Percentiles rank a stretch among this genome's conserved stretches.
These are phyloP conservation scores for Didymodactylos carnosus DNA, from an alignment of 2,888 invertebrate genomes.

Conservation along the genomic window DNA sequence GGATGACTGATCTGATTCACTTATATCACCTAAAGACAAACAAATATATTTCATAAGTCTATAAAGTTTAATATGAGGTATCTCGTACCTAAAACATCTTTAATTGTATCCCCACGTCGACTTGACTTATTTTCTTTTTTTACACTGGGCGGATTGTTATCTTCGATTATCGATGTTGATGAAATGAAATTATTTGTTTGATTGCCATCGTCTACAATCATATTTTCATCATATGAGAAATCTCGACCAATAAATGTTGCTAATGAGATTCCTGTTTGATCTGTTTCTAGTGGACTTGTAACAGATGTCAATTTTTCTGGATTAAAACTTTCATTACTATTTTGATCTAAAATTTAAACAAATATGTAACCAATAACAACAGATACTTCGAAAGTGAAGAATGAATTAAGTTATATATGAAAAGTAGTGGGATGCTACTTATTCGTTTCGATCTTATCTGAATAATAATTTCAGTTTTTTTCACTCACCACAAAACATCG, in stretches of 20 bases:
- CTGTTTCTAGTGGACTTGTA: background rate
- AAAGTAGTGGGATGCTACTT: too few relatives aligned
- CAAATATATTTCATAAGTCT: background rate
- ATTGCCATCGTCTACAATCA: background rate
- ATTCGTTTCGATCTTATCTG: too few relatives aligned
- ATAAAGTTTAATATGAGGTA: too few relatives aligned
- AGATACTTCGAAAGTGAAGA: too few relatives aligned
- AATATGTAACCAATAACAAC: background rate
- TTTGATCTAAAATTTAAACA: background rate
- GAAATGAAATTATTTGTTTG: too few relatives aligned
- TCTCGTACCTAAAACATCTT: background rate
- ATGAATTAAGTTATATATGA: too few relatives aligned
- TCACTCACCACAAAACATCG: background rate
- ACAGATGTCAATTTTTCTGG: too few relatives aligned
- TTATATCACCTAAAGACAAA: background rate
- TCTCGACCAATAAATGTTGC: background rate
- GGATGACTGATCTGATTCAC: background rate
- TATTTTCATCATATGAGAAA: background rate
- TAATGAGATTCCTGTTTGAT: background rate
- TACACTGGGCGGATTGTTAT: too few relatives aligned
- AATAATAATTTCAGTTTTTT: background rate
- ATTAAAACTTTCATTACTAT: background rate
- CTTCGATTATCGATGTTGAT: too few relatives aligned
- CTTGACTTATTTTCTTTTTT: too few relatives aligned
- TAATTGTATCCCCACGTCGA: background rate